Evolutionary conservation across 1,140 invertebrate species (phyloP).

Genomic region (Achroia grisella): DNA sequence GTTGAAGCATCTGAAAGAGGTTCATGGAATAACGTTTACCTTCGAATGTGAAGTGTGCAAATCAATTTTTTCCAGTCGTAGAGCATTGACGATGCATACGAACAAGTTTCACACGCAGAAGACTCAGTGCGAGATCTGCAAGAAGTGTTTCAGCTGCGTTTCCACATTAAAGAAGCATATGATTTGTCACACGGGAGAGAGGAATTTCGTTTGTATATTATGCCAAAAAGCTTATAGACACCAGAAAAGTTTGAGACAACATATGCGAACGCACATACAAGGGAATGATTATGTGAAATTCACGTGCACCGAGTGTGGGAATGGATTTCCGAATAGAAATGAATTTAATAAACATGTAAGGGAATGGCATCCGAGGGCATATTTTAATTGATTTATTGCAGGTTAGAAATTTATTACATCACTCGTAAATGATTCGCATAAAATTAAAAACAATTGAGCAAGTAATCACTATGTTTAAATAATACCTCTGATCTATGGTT

Average conservation of each 20-base stretch:
- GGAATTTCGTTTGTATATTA: constrained; percentile 71
- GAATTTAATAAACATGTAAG: constrained; percentile 37
- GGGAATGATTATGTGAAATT: constrained; percentile 54
- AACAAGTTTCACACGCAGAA: constrained; percentile 70
- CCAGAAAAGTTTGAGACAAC: constrained; percentile 80
- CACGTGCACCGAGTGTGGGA: constrained; percentile 63
- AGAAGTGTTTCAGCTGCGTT: constrained; percentile 66
- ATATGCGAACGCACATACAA: constrained; percentile 75
- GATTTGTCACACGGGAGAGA: constrained; percentile 78
- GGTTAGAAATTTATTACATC: no score
- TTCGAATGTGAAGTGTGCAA: constrained; percentile 41
- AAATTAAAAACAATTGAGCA: no score
- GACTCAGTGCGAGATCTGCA: constrained; percentile 67
- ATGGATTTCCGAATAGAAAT: constrained; percentile 43
- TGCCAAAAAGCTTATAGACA: constrained; percentile 77
- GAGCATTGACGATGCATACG: constrained; percentile 46
- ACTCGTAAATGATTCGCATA: no score
- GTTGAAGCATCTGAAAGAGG: constrained; percentile 42
- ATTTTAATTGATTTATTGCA: constrained; percentile 13
- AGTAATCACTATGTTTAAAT: constrained; percentile 1
- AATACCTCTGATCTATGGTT: no score
- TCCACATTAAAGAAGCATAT: constrained; percentile 82
- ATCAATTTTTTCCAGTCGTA: constrained; percentile 31
- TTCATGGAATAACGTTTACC: constrained; percentile 40
- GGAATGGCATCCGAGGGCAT: constrained; percentile 39